Conservation (phyloP, 2,113 vertebrate species). For the Oxyruncus cristatus region DNA sequence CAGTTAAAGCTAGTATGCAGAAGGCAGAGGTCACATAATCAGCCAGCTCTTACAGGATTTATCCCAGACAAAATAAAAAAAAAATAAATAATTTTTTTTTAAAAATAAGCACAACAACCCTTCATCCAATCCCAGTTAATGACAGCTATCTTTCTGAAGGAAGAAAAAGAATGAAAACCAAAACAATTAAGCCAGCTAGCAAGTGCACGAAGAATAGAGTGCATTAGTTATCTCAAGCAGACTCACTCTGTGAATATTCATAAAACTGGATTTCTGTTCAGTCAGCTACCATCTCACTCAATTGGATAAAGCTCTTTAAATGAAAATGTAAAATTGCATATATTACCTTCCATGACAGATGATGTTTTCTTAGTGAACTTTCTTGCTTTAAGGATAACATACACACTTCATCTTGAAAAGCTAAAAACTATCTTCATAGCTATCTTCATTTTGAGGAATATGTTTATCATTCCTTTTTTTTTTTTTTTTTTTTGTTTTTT, state of each 20-base stretch:
- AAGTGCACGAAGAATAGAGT: not conserved
- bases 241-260: not conserved
- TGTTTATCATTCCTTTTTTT: not conserved
- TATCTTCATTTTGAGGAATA: not conserved
- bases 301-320: not conserved
- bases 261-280: not conserved
- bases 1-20: not conserved
- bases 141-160: not conserved
- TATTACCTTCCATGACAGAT: not conserved
- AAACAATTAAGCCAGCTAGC: not conserved
- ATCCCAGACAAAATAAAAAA: not conserved
- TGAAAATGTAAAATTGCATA: not conserved
- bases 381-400: not conserved
- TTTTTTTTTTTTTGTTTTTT: not conserved
- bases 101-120: not conserved
- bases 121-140: constrained; percentile 14
- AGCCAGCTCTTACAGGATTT: constrained; percentile 25
- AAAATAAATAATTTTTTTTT: too few species aligned
- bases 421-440: not conserved
- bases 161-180: not conserved
- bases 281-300: not conserved
- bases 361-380: not conserved
- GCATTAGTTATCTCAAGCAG: not conserved
- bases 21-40: not conserved
- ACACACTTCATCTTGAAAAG: not conserved